Conservation (phyloP, 2,888 invertebrate genomes). For the Muschampia plurimacula region DNA sequence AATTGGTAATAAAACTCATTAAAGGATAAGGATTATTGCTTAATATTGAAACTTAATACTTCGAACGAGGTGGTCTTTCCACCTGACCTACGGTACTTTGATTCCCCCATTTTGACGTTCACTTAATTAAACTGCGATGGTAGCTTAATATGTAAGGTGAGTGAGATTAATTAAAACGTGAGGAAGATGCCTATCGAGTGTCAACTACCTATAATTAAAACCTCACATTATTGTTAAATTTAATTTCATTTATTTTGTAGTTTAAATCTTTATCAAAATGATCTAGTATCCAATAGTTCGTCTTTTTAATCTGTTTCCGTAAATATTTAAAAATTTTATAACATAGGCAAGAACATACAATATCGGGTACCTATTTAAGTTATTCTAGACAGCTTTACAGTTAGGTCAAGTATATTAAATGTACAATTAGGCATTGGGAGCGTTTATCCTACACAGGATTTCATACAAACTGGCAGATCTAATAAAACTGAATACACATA, state of each 20-base stretch:
- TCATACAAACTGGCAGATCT: too few relatives aligned
- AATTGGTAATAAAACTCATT: not conserved
- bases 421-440: too few relatives aligned
- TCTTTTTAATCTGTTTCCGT: too few relatives aligned
- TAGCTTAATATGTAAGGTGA: conserved; percentile 12
- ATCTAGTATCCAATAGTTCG: too few relatives aligned
- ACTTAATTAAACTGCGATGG: conserved; percentile 22
- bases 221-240: not conserved
- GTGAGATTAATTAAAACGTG: conserved; percentile 18
- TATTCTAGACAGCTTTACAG: too few relatives aligned
- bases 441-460: too few relatives aligned
- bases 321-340: too few relatives aligned
- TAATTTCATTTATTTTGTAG: not conserved
- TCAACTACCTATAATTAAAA: not conserved
- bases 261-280: too few relatives aligned
- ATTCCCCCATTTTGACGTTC: conserved; percentile 2
- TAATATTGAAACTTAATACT: not conserved
- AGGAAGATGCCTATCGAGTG: not conserved
- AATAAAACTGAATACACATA: too few relatives aligned
- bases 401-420: too few relatives aligned
- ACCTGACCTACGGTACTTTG: not conserved
- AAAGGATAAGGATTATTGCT: not conserved
- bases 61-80: not conserved
- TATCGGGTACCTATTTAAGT: too few relatives aligned
- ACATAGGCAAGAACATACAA: too few relatives aligned